phyloP scores from a whole-genome alignment of 1,140 invertebrate species.

The Calephelis virginiensis region DNA sequence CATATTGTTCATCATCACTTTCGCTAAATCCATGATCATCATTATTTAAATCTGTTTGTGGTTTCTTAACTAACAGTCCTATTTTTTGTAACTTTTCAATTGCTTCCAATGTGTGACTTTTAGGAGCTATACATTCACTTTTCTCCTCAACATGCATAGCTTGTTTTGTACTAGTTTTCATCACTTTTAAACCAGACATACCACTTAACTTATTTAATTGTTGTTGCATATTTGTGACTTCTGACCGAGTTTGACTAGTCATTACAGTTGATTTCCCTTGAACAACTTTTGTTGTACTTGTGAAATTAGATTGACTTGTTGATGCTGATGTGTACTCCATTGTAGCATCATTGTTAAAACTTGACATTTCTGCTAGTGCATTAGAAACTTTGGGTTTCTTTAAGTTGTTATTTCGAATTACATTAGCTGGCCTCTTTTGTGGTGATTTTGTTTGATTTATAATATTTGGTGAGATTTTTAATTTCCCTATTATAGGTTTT shows the following conservation, averaged over 20 bases:
- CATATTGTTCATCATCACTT: conserved; percentile 39
- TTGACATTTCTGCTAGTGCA: conserved; percentile 34
- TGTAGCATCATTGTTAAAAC: conserved; percentile 26
- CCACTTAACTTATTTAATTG: conserved; percentile 40
- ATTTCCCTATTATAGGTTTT: conserved; percentile 38
- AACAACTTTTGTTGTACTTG: conserved; percentile 45
- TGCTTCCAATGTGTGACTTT: conserved; percentile 55
- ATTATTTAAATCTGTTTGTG: conserved; percentile 46
- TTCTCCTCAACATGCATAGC: conserved; percentile 48
- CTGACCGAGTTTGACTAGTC: conserved; percentile 49
- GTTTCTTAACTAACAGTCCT: conserved; percentile 66
- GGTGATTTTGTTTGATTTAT: conserved; percentile 29
- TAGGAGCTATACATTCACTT: conserved; percentile 40
- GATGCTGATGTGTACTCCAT: conserved; percentile 42
- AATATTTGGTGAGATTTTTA: conserved; percentile 53
- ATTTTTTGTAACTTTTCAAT: conserved; percentile 66
- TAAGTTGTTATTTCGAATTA: conserved; percentile 50
- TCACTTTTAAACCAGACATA: conserved; percentile 53
- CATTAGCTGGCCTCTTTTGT: conserved; percentile 46
- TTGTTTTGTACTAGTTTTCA: conserved; percentile 54
- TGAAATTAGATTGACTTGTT: conserved; percentile 52
- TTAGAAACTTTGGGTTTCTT: conserved; percentile 65
- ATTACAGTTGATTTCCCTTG: conserved; percentile 51
- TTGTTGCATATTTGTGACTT: conserved; percentile 40
- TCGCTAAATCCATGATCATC: conserved; percentile 41